Base-by-base conservation (phyloP, 1,140 invertebrate genomes). In the Wiebesia pumilae region DNA sequence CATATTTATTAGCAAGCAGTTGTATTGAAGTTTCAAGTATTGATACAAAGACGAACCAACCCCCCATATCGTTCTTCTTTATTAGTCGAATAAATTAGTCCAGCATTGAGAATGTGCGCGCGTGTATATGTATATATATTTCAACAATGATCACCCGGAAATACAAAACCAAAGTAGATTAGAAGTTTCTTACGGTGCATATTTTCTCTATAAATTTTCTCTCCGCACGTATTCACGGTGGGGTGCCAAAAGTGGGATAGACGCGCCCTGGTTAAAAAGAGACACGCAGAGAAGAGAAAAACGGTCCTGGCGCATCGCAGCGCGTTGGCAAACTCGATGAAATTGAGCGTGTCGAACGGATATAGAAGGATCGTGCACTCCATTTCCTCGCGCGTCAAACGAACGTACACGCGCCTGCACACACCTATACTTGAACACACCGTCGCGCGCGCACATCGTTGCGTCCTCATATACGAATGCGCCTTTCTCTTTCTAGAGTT, bases 321-420 rank as follows among this genome's bases (percentile, higher is more conserved):
- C 75, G 71, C 84, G 81, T 80, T 83, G 84, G 81, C 88, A 88
- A 89, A 88, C 88, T 88, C 81, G 89, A 89, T 89, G 89, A 90
- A 90, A 91, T 91, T 91, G 90, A 91, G 88, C 90, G 89, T 89
- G 89, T 90, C 82, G 69, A 90, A 88, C 90, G 89, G 89, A 90
- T 89, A 89, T 84, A 89, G 78, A 83, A 80, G 82, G 88, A 91
- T 87, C 82, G 40, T 89, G 89, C 89, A 90, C 90, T 91, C 89
- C 89, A 91, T 91, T 91, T 91, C 89, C 90, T 89, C 88, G 87
- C 88, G n/a, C 65, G 65, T 62, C 62, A 80, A 38, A 30, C 33
- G 14, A 69, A 35, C 33, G 27, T 30, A 30, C 16, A 6, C 69
- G 10, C 33, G 6, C 69, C 2, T 33, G 7, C 69, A 12, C 33